Evolutionary conservation across 2,888 invertebrate genomes (phyloP), one percentile per base, ranked within the genome.

Genomic region (Caradrina kadenii): DNA sequence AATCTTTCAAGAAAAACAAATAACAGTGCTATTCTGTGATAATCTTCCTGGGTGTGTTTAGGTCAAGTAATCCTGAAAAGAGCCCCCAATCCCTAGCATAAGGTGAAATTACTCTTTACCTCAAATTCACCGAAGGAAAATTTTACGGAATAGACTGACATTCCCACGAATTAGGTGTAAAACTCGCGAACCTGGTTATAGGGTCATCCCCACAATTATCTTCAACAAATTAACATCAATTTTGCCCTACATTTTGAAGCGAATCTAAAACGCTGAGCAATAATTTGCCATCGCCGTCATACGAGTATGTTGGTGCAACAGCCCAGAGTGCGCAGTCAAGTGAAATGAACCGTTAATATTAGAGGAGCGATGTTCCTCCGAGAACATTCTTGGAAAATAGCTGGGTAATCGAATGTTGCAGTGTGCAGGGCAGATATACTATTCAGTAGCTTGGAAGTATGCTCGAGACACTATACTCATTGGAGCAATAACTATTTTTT

Each of bases 341-440:
- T 83, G 81, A 53, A 81, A 77, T 81, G 77, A 80, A 50, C 64
- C 54, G 81, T 77, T 61, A 83, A 83, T 67, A 73, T 76, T 76
- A 35, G 52, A 69, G 35, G 52, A 77, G 56, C 69, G 54, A 56
- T 35, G 26, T 45, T 69, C 63, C 69, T 65, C 50, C 19, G 52
- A 31, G 53, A 52, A 63, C 64, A 50, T 63, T 81, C 81, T 77
- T 59, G 59, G 68, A 49, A 74, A 70, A 68, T 74, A 19, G 69
- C 63, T 48, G 61, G 61, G 64, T 65, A 78, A 70, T 80, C 77
- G 59, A 50, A 76, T 70, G 74, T 19, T 68, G 21, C 53, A 54
- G 15, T 48, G 39, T 66, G 26, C 17, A 67, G 26, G 11, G 31
- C 15, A 45, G 5, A 45, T 49, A 35, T 42, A 39, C 17, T 48